phyloP scores from a whole-genome alignment of 2,888 invertebrate genomes.

The Nudaria mundana region DNA sequence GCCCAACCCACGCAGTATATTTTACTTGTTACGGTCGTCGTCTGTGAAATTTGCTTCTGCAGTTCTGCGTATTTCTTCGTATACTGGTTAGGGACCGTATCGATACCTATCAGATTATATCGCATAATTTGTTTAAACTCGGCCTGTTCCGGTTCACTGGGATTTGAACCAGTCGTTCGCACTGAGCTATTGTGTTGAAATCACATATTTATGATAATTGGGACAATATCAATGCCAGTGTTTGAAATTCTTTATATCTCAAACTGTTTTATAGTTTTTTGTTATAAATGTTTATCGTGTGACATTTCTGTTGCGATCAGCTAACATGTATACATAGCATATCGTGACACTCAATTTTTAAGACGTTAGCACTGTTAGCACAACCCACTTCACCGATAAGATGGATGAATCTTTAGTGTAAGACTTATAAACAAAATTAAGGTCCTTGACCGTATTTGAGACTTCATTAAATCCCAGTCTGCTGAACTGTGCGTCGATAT shows the following conservation, averaged over 20 bases:
- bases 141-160: conserved; percentile 48
- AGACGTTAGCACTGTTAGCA: conserved; percentile 33
- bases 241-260: conserved; percentile 10
- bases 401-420: conserved; percentile 33
- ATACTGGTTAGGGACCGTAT: conserved; percentile 40
- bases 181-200: conserved; percentile 40
- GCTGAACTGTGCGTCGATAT: conserved; percentile 35
- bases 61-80: conserved; percentile 45
- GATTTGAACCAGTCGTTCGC: conserved; percentile 36
- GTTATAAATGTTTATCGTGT: conserved; percentile 2
- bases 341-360: conserved; percentile 19
- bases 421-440: conserved; percentile 32
- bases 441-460: conserved; percentile 61
- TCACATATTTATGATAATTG: conserved; percentile 51
- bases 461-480: conserved; percentile 47
- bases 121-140: conserved; percentile 34
- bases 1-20: conserved; percentile 64
- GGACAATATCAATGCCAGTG: conserved; percentile 7
- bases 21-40: conserved; percentile 50
- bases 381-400: conserved; percentile 40
- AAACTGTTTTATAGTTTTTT: too few species aligned
- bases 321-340: conserved; percentile 12
- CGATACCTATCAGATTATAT: conserved; percentile 32
- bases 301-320: conserved; percentile 12
- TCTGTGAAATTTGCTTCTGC: conserved; percentile 55